Percentiles rank a stretch among this genome's conserved stretches.
phyloP scores from a whole-genome alignment of 2,888 invertebrate genomes.

The Platycheirus rosarum region DNA sequence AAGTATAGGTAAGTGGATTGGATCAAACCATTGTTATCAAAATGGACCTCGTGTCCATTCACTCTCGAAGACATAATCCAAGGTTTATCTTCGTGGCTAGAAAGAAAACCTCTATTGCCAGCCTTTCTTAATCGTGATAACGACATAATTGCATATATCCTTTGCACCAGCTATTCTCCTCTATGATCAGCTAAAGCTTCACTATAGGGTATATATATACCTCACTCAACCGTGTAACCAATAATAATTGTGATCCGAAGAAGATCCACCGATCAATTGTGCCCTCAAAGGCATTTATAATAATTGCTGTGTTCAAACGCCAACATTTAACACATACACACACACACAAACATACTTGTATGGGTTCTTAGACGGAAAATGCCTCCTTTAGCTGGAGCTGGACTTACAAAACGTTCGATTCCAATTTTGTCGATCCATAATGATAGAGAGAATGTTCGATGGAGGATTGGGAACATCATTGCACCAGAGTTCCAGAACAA shows the following conservation, averaged over 20 bases:
- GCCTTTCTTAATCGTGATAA: slow-evolving; percentile 72
- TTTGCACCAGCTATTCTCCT: slow-evolving; percentile 63
- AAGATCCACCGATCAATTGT: slow-evolving; percentile 55
- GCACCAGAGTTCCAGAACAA: slow-evolving; percentile 26
- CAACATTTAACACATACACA: slow-evolving; percentile 23
- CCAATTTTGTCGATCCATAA: slow-evolving; percentile 69
- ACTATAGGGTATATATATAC: background rate
- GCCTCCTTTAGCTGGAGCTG: slow-evolving; percentile 12
- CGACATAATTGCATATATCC: slow-evolving; percentile 73
- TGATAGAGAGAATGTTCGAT: slow-evolving; percentile 61
- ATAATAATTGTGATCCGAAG: slow-evolving; percentile 73
- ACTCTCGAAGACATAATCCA: slow-evolving; percentile 3
- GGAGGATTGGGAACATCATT: slow-evolving; percentile 30
- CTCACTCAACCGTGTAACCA: slow-evolving; percentile 61
- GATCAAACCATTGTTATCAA: slow-evolving; percentile 63
- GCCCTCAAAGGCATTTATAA: slow-evolving; percentile 71
- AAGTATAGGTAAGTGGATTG: background rate
- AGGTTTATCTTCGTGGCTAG: background rate
- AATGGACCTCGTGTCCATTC: slow-evolving; percentile 19
- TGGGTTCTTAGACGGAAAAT: slow-evolving; percentile 1
- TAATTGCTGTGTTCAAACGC: slow-evolving; percentile 72
- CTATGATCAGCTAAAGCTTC: slow-evolving; percentile 70
- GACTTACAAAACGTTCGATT: slow-evolving; percentile 48
- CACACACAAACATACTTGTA: background rate
- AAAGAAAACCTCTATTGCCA: slow-evolving; percentile 25